phyloP scores from a whole-genome alignment of 2,113 vertebrate species.

The Lamprotornis superbus region DNA sequence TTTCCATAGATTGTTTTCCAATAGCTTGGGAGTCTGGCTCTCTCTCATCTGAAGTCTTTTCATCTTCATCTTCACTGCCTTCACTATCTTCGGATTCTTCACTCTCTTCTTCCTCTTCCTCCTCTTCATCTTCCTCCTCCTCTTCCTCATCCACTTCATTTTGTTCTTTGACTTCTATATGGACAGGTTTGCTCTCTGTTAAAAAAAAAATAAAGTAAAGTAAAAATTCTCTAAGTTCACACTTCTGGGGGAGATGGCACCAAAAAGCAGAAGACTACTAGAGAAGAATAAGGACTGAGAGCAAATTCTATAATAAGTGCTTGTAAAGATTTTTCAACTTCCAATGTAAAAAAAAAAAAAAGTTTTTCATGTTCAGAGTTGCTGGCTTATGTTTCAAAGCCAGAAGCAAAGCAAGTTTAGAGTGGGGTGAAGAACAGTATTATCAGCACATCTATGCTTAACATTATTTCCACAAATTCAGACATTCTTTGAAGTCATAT shows the following conservation, averaged over 20 bases:
- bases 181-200: slow-evolving; percentile 88
- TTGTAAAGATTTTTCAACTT: background rate
- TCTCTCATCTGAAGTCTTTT: slow-evolving; percentile 76
- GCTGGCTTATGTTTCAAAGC: background rate
- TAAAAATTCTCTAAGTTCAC: background rate
- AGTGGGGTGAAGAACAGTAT: fast-evolving
- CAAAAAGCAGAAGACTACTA: background rate
- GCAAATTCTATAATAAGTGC: background rate
- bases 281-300: background rate
- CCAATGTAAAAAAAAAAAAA: background rate
- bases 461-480: background rate
- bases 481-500: background rate
- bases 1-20: slow-evolving; percentile 65
- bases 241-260: background rate
- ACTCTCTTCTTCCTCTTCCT: slow-evolving; percentile 81
- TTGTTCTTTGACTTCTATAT: slow-evolving; percentile 92
- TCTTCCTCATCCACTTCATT: slow-evolving; percentile 67
- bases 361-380: background rate
- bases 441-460: background rate
- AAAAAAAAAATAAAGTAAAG: background rate
- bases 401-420: background rate
- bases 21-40: slow-evolving; percentile 48
- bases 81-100: slow-evolving; percentile 75
- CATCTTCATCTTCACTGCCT: slow-evolving; percentile 84
- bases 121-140: slow-evolving; percentile 68